Evolutionary conservation across 2,113 vertebrate species (phyloP).

Genomic region (Hydropotes inermis): DNA sequence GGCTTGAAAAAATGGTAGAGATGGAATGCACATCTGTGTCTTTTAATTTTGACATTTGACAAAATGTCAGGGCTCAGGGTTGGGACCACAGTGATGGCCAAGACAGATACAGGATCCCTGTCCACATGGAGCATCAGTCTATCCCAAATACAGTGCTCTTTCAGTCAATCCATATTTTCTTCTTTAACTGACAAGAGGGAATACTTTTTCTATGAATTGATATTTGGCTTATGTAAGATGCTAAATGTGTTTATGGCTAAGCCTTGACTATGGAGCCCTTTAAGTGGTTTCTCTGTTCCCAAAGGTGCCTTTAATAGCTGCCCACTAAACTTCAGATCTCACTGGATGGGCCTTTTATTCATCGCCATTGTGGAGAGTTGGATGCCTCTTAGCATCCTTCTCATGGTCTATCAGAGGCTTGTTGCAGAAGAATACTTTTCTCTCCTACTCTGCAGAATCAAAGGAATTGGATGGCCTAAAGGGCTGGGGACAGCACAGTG

Average conservation of each 20-base stretch:
- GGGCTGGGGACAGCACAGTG: background rate
- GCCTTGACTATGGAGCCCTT: background rate
- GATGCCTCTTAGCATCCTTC: background rate
- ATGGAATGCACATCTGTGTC: background rate
- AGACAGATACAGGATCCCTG: background rate
- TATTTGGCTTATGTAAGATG: background rate
- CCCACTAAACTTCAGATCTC: background rate
- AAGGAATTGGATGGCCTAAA: background rate
- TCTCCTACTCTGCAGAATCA: background rate
- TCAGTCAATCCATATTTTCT: background rate
- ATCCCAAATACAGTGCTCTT: background rate
- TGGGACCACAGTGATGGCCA: background rate
- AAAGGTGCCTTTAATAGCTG: background rate
- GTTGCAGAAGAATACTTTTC: background rate
- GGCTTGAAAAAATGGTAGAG: background rate
- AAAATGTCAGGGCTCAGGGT: background rate
- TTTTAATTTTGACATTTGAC: conserved; percentile 7
- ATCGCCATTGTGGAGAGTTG: background rate
- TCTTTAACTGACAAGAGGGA: background rate
- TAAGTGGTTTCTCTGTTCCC: background rate
- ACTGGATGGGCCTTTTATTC: background rate
- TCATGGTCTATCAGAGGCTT: background rate
- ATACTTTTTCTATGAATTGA: conserved; percentile 11
- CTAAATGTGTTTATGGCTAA: background rate
- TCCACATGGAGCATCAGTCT: background rate